phyloP scores from a whole-genome alignment of 2,797 vertebrate genomes.

The Darevskia mixta region DNA sequence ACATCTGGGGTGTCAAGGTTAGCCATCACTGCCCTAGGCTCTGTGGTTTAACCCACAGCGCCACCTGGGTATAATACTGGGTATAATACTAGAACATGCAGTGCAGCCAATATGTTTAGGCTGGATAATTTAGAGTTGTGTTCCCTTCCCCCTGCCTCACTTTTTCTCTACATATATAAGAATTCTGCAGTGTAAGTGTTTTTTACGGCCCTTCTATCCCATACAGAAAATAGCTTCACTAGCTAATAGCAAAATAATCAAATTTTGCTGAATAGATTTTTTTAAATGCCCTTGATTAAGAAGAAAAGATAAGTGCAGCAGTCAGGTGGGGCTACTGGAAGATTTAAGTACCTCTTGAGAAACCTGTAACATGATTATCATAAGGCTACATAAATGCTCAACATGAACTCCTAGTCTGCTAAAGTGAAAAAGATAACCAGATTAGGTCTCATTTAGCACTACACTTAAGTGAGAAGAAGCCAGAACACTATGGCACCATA shows the following conservation, averaged over 20 bases:
- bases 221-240: constrained; percentile 54
- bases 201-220: constrained; percentile 58
- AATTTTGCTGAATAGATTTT: constrained; percentile 55
- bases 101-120: constrained; percentile 23
- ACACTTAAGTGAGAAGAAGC: constrained; percentile 53
- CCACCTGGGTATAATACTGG: background rate
- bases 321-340: constrained; percentile 52
- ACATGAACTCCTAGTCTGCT: constrained; percentile 26
- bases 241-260: constrained; percentile 67
- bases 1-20: too few relatives aligned
- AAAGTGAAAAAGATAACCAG: constrained; percentile 62
- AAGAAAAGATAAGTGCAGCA: constrained; percentile 37
- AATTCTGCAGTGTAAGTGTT: constrained; percentile 45
- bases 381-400: constrained; percentile 51
- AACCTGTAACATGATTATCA: constrained; percentile 52
- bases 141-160: background rate
- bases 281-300: constrained; percentile 51
- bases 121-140: constrained; percentile 39
- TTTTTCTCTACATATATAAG: constrained; percentile 27
- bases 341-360: constrained; percentile 56
- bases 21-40: too few relatives aligned
- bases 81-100: constrained; percentile 29
- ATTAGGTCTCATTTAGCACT: constrained; percentile 66
- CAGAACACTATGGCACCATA: constrained; percentile 41
- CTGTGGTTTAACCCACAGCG: too few relatives aligned